Base-by-base conservation (phyloP, 2,113 vertebrate species). In the Raja brachyura region DNA sequence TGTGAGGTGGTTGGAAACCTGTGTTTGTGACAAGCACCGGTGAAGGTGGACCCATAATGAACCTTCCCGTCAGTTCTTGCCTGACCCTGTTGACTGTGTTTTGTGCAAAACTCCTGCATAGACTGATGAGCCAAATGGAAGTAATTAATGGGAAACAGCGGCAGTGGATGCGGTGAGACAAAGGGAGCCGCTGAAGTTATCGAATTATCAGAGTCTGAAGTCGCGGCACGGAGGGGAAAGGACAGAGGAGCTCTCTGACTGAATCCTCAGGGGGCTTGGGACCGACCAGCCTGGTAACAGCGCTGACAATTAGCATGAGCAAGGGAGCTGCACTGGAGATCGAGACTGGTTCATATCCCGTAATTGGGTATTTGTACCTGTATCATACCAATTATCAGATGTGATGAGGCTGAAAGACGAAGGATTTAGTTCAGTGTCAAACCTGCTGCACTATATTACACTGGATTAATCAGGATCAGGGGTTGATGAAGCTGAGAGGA, bases 341-440 rank as follows among this genome's bases (percentile, higher is more conserved):
- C 68, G 66, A 92, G 33, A 73, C 73, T 68, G 73, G 90, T 92
- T 92, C 68, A 28, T 92, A 74, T 73, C 68, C 33, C 70, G 90
- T 92, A 92, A 92, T 92, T 92, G 90, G 90, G 90, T 73, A 92
- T 92, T 92, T 92, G 90, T 92, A 92, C 90, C 90, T 92, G 90
- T 73, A 68, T 66, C 70, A 39, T 70, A 54, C 66, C 90, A 92
- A 92, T 92, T 92, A 92, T 73, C 90, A 92, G 90, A 70, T 73
- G 68, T 92, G 90, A 92, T 70, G 90, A 92, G 63, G 90, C 90
- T 92, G 90, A 92, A 92, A 92, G 90, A 66, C 66, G 25, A 22
- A 92, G 90, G 66, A 73, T 92, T 92, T 92, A 92, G 90, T 70
- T 73, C 33, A 13, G 39, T 92, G 90, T 92, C 90, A 92, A 88